A percentile compares a stretch with the other conserved stretches of the same genome.
phyloP scores from a whole-genome alignment of 2,888 invertebrate species.

The Argyresthia goedartella region DNA sequence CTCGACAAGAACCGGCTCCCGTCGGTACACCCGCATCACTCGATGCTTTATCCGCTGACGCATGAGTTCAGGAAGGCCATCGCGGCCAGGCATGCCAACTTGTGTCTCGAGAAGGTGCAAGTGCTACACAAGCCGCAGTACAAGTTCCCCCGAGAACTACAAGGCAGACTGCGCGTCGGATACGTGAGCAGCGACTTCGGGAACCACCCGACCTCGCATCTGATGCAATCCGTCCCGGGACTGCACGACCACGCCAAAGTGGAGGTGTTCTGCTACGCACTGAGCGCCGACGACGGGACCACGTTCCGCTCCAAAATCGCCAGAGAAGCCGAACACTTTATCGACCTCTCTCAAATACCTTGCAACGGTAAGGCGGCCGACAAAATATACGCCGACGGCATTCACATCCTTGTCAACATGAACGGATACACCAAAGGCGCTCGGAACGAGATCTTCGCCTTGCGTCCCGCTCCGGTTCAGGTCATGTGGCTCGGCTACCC shows the following conservation, averaged over 20 bases:
- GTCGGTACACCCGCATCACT: slow-evolving; percentile 99
- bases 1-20: slow-evolving; percentile 96
- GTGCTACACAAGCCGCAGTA: slow-evolving; percentile 93
- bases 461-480: slow-evolving; percentile 96
- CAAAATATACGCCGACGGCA: slow-evolving; percentile 93
- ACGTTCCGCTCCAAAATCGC: slow-evolving; percentile 97
- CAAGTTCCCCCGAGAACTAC: slow-evolving; percentile 80
- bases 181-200: slow-evolving; percentile 99
- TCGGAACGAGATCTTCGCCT: slow-evolving; percentile 97
- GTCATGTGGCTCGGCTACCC: slow-evolving; percentile 99
- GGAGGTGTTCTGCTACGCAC: slow-evolving; percentile 93
- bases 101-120: slow-evolving; percentile 97
- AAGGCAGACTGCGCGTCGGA: slow-evolving; percentile 87
- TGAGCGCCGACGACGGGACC: slow-evolving; percentile 97
- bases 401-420: slow-evolving; percentile 98
- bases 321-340: slow-evolving; percentile 95
- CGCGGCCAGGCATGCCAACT: slow-evolving; percentile 95
- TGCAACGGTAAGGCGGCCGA: slow-evolving; percentile 99
- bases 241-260: slow-evolving; percentile 87
- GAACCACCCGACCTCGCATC: slow-evolving; percentile 98
- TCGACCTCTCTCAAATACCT: slow-evolving; percentile 92
- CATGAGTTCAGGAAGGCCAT: slow-evolving; percentile 97
- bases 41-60: slow-evolving; percentile 97
- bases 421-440: slow-evolving; percentile 99
- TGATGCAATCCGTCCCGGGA: slow-evolving; percentile 99